These are phyloP conservation scores for Catharus minimus DNA, from an alignment of 2,113 vertebrate genomes.

Conservation along the genomic window DNA sequence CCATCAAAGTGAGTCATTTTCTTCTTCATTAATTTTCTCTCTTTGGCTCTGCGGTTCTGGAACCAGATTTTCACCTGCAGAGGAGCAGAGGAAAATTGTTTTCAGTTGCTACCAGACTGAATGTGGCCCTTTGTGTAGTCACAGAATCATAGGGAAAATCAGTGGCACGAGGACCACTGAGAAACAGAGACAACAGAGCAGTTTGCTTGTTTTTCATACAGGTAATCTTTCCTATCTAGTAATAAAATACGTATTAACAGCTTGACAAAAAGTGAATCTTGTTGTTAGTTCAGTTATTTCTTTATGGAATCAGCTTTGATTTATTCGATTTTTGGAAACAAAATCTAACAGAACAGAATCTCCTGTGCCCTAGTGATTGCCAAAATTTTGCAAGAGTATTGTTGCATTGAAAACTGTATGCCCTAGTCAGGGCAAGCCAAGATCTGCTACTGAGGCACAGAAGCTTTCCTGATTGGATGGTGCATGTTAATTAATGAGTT, in stretches of 20 bases:
- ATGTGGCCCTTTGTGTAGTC: neutral
- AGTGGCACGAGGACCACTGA: neutral
- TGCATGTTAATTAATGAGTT: neutral
- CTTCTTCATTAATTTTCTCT: slow-evolving; percentile 92
- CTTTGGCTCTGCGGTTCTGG: slow-evolving; percentile 91
- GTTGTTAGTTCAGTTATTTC: neutral
- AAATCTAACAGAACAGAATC: neutral
- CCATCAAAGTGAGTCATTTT: slow-evolving; percentile 90
- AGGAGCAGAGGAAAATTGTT: neutral
- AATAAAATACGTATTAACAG: neutral
- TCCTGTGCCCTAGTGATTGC: neutral
- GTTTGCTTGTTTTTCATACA: neutral
- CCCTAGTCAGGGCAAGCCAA: neutral
- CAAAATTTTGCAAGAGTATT: neutral
- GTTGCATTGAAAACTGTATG: neutral
- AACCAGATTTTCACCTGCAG: slow-evolving; percentile 93
- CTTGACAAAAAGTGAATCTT: neutral
- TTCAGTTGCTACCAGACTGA: neutral
- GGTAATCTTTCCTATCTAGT: neutral
- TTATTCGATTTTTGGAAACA: neutral
- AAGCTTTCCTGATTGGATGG: neutral
- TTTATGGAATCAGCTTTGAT: neutral
- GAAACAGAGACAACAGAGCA: neutral
- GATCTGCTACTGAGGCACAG: neutral
- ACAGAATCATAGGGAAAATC: neutral